Evolutionary conservation across 2,888 invertebrate species (phyloP), one percentile per base, ranked within the genome.

Genomic region (Megamerina dolium): DNA sequence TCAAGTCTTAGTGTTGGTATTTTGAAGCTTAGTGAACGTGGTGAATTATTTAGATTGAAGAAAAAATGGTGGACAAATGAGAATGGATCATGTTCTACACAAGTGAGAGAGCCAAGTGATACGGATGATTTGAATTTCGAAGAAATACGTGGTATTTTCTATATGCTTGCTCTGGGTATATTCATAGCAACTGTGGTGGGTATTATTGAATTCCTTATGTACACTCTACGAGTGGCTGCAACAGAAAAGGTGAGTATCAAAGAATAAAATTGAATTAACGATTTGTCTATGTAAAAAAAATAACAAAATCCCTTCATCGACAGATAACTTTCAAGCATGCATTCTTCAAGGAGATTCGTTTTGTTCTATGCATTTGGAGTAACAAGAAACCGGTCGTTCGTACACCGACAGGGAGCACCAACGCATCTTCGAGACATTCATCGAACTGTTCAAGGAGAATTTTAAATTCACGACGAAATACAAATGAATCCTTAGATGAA

Each of bases 91-190:
- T n/a, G n/a, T n/a, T n/a, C n/a, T n/a, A 45, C 45, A 48, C 60
- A 38, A 23, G 40, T 6, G 35, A 50, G 52, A 29, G 46, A 55
- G 4, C 54, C 55, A 29, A 41, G 51, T 6, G 56, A 43, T 9
- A 61, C 65, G 1, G 52, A 52, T 1, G 60, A 58, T 41, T 51
- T 64, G 58, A 57, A 47, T 17, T 64, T 70, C 23, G 62, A 60
- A 19, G 89, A 93, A 66, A 87, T 92, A 0, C 89, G 91, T 51
- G 93, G 94, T 53, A 88, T 92, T 40, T 94, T 93, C 67, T 78
- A 92, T 16, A 89, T 93, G 4, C 75, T 94, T 1, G 79, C 82
- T 3, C 73, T 76, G 14, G 92, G 92, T 2, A 81, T 86, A 32
- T 61, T 77, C 1, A 65, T 85, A 13, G 85, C 89, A 0, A 74